These are phyloP conservation scores for Astropecten irregularis DNA, from an alignment of 53 echinoderm and acorn worm genomes.

Conservation along the genomic window DNA sequence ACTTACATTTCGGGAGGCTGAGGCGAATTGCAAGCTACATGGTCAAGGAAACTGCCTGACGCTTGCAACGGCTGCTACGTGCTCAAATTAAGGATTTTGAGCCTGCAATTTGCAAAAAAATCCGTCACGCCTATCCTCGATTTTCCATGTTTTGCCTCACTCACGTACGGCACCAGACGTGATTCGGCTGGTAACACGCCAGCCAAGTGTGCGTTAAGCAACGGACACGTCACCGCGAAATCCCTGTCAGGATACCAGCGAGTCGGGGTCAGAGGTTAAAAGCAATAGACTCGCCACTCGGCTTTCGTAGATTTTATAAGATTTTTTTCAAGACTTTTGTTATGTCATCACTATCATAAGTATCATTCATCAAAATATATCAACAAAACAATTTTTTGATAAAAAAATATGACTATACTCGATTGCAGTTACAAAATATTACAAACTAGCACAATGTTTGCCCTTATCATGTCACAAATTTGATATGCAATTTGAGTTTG, in stretches of 20 bases:
- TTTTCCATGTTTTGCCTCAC: conserved; percentile 16
- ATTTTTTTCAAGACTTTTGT: too few species aligned
- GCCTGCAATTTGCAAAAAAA: conserved; percentile 32
- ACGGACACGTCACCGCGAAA: conserved; percentile 39
- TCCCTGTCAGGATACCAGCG: conserved; percentile 29
- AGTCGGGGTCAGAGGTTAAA: conserved; percentile 1
- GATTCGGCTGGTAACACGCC: conserved; percentile 9
- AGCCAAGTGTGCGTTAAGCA: neutral
- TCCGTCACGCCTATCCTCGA: conserved; percentile 43
- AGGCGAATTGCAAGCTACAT: conserved; percentile 14
- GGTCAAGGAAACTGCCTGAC: conserved; percentile 48
- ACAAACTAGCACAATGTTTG: too few species aligned
- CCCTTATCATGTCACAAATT: too few species aligned
- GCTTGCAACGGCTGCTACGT: conserved; percentile 25
- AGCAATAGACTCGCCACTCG: conserved; percentile 42
- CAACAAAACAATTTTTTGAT: too few species aligned
- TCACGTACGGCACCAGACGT: conserved; percentile 3
- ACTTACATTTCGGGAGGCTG: conserved; percentile 7
- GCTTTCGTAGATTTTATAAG: too few species aligned
- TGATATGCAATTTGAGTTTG: too few species aligned
- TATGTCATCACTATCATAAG: too few species aligned
- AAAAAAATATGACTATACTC: too few species aligned
- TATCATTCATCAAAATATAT: too few species aligned
- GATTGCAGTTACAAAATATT: too few species aligned
- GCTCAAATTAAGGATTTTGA: conserved; percentile 31